Percentiles rank a stretch among this genome's conserved stretches.
These are phyloP conservation scores for Lathronympha strigana DNA, from an alignment of 2,888 invertebrate species.

Conservation along the genomic window DNA sequence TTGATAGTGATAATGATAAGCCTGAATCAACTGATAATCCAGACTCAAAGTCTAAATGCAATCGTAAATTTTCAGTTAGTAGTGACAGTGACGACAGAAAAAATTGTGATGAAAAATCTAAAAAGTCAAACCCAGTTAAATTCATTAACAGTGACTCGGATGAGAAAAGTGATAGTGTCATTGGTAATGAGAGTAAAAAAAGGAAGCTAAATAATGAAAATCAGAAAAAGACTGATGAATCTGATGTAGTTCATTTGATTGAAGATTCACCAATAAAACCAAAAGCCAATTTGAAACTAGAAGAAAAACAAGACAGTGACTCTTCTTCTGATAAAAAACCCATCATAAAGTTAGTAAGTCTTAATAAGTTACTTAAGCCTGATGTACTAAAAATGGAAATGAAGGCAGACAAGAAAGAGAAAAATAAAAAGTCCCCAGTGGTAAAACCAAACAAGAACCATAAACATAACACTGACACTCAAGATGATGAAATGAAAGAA, in stretches of 20 bases:
- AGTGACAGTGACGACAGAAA: conserved; percentile 1
- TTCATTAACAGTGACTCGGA: conserved; percentile 54
- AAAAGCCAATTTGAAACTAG: conserved; percentile 15
- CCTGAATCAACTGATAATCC: background rate
- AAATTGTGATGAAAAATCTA: conserved; percentile 47
- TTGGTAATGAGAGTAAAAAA: conserved; percentile 31
- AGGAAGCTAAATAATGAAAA: conserved; percentile 23
- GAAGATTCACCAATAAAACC: conserved; percentile 31
- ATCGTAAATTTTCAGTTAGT: background rate
- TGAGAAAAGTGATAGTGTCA: conserved; percentile 3
- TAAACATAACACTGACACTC: conserved; percentile 43
- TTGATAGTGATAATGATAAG: background rate
- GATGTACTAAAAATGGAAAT: conserved; percentile 49
- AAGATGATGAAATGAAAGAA: conserved; percentile 50
- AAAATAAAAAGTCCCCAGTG: conserved; percentile 23
- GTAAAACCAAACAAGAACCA: conserved; percentile 33
- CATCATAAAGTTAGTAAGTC: conserved; percentile 72
- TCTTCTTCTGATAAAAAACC: conserved; percentile 50
- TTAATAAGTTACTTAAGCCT: conserved; percentile 69
- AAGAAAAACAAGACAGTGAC: conserved; percentile 26
- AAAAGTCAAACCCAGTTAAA: conserved; percentile 45
- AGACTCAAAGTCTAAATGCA: background rate
- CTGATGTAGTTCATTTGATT: conserved; percentile 34
- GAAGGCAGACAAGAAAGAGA: conserved; percentile 16
- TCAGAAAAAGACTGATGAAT: conserved; percentile 32